Evolutionary conservation across 2,797 vertebrate genomes (phyloP).

Genomic region (Chelmon rostratus): DNA sequence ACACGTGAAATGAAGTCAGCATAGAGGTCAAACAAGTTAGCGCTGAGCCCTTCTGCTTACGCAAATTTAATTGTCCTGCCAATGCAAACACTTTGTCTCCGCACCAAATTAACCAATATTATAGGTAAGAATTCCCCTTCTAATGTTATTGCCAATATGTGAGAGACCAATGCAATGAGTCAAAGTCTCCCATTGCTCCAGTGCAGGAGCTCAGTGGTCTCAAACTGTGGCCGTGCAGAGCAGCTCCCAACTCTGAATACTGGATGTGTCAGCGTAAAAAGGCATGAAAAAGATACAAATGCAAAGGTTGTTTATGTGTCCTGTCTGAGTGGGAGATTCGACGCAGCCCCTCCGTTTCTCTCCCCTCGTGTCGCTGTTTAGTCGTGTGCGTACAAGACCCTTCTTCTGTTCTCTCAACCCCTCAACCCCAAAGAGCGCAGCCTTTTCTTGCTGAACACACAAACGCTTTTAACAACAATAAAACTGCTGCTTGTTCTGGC

Average conservation of each 20-base stretch:
- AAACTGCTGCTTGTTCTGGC: constrained; percentile 50
- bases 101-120: background rate
- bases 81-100: background rate
- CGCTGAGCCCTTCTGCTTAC: background rate
- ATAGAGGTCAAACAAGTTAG: background rate
- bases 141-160: background rate
- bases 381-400: constrained; percentile 31
- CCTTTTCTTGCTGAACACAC: constrained; percentile 50
- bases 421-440: background rate
- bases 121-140: background rate
- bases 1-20: background rate
- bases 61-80: background rate
- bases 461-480: constrained; percentile 67
- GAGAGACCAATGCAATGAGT: background rate
- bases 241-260: background rate
- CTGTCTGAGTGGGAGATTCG: background rate
- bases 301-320: background rate
- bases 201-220: background rate
- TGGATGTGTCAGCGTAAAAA: background rate
- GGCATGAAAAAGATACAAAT: background rate
- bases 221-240: background rate
- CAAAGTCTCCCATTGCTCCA: too few species aligned
- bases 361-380: constrained; percentile 7
- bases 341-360: background rate
- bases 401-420: constrained; percentile 22